Conservation (phyloP, 2,888 invertebrate genomes). For the Globia sparganii region DNA sequence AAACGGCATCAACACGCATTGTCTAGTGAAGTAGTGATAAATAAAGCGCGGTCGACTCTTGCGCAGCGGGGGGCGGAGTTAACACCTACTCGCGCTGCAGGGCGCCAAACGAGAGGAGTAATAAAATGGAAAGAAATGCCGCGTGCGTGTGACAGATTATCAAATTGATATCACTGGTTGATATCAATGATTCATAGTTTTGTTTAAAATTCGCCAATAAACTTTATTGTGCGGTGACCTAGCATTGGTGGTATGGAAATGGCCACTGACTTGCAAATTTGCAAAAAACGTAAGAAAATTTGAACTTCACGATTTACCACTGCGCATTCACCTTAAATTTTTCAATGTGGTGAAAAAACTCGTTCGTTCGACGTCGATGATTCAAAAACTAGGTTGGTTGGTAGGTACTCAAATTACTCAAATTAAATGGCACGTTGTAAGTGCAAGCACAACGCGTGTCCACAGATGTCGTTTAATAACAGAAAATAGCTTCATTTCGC, state of each 20-base stretch:
- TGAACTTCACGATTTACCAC: too few relatives aligned
- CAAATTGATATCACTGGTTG: conserved; percentile 14
- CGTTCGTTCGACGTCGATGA: neutral
- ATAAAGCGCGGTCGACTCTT: conserved; percentile 59
- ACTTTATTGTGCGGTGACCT: neutral
- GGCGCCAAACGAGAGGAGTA: conserved; percentile 53
- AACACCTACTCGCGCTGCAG: conserved; percentile 80
- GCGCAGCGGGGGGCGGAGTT: conserved; percentile 78
- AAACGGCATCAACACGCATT: conserved; percentile 53
- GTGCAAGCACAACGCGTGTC: neutral
- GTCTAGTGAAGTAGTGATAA: conserved; percentile 52
- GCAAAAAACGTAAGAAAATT: too few relatives aligned
- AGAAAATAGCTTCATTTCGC: conserved; percentile 40
- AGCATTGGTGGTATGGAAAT: neutral
- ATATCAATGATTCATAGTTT: conserved; percentile 26
- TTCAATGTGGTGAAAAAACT: neutral
- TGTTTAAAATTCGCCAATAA: conserved; percentile 10
- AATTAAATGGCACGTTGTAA: neutral
- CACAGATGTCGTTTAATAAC: conserved; percentile 37
- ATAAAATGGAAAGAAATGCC: conserved; percentile 41
- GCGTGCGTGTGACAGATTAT: conserved; percentile 29
- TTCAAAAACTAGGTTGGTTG: neutral
- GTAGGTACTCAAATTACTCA: neutral
- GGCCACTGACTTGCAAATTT: too few relatives aligned
- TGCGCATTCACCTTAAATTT: too few relatives aligned